Evolutionary conservation across 1,140 invertebrate species (phyloP).

Genomic region (Drosophila quadrilineata): DNA sequence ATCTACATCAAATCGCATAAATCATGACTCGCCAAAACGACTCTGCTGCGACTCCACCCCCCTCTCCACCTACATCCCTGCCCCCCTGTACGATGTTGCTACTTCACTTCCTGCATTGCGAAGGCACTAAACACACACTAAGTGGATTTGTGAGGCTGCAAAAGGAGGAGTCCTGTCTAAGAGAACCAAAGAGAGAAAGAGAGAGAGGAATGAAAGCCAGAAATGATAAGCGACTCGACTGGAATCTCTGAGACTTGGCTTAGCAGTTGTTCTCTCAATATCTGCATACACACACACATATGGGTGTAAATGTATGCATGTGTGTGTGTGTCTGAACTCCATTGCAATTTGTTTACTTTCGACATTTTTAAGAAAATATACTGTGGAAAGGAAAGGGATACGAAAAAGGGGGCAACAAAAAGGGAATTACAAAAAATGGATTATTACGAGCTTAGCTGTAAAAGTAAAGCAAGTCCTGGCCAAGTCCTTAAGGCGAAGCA

Average conservation of each 20-base stretch:
- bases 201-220: conserved; percentile 13
- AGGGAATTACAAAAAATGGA: conserved; percentile 56
- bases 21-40: conserved; percentile 58
- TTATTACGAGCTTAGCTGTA: conserved; percentile 71
- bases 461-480: not conserved
- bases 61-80: conserved; percentile 9
- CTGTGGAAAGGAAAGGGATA: not conserved
- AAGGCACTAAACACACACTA: conserved; percentile 71
- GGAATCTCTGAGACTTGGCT: too few species aligned
- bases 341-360: conserved; percentile 81
- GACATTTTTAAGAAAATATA: conserved; percentile 71
- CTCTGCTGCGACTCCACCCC: not conserved
- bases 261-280: too few species aligned
- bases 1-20: conserved; percentile 45
- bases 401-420: conserved; percentile 1
- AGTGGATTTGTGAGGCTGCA: conserved; percentile 64
- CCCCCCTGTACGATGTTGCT: too few species aligned
- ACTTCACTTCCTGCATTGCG: not conserved
- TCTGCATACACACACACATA: too few species aligned
- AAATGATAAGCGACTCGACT: conserved; percentile 36
- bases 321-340: conserved; percentile 53
- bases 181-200: not conserved
- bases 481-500: too few species aligned
- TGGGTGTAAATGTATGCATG: conserved; percentile 3
- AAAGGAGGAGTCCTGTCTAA: not conserved